Conservation (phyloP, 2,113 vertebrate species). For the Hypanus sabinus region DNA sequence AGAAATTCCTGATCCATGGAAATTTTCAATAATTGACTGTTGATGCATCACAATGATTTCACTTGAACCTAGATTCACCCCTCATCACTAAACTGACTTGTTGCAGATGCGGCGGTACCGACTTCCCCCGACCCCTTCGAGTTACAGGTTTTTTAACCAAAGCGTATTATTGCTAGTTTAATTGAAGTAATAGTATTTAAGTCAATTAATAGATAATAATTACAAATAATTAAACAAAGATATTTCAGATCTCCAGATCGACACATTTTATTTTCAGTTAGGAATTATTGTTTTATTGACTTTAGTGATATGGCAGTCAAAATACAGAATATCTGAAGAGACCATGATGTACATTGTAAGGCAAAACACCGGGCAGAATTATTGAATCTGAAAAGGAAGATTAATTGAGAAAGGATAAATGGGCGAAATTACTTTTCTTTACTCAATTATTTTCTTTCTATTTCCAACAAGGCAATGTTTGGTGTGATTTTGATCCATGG, state of each 20-base stretch:
- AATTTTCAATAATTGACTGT: neutral
- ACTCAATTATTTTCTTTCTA: neutral
- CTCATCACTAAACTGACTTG: neutral
- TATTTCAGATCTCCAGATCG: too few species aligned
- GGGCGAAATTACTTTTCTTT: neutral
- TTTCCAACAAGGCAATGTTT: neutral
- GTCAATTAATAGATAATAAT: too few species aligned
- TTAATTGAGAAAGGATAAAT: neutral
- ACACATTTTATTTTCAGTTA: too few species aligned
- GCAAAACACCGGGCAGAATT: neutral
- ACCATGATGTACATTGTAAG: neutral
- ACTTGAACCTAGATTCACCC: neutral
- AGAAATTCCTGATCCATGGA: neutral
- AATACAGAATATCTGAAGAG: neutral
- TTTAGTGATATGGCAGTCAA: neutral
- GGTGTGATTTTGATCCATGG: too few species aligned
- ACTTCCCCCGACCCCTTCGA: too few species aligned
- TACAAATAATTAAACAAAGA: neutral
- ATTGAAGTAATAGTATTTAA: neutral
- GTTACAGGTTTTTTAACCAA: neutral
- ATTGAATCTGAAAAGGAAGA: neutral
- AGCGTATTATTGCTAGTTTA: neutral
- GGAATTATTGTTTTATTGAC: neutral
- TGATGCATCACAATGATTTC: neutral
- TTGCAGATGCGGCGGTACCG: neutral